Conservation (phyloP, 53 echinoderm and acorn worm genomes). For the Henricia sp. region DNA sequence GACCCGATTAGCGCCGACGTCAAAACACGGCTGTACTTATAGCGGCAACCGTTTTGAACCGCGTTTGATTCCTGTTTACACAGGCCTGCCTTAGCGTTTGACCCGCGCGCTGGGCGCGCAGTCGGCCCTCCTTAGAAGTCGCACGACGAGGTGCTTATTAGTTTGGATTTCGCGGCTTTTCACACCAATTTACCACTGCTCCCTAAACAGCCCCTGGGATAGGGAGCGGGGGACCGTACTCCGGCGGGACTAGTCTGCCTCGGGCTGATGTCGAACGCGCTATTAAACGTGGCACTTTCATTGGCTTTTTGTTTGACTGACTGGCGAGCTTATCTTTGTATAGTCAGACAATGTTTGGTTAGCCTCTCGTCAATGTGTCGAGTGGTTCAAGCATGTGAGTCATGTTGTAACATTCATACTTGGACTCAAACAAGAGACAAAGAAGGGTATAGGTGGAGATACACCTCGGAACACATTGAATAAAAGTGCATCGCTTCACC, state of each 20-base stretch:
- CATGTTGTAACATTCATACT: too few species aligned
- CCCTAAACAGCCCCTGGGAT: slow-evolving; percentile 38
- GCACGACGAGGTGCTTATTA: slow-evolving; percentile 33
- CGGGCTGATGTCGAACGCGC: slow-evolving; percentile 51
- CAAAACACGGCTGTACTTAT: slow-evolving; percentile 55
- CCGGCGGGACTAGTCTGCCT: slow-evolving; percentile 7
- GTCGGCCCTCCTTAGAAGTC: slow-evolving; percentile 46
- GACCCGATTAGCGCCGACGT: slow-evolving; percentile 46
- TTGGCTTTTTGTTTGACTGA: slow-evolving; percentile 52
- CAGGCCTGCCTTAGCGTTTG: slow-evolving; percentile 53
- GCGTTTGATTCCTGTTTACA: slow-evolving; percentile 56
- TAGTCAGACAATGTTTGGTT: slow-evolving; percentile 6
- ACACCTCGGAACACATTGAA: too few species aligned
- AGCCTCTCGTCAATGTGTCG: slow-evolving; percentile 27
- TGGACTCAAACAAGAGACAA: too few species aligned
- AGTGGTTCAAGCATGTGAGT: too few species aligned
- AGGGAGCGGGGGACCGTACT: slow-evolving; percentile 37
- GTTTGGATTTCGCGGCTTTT: slow-evolving; percentile 68
- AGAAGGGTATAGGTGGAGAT: too few species aligned
- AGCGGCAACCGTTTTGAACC: neutral
- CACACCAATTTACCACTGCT: slow-evolving; percentile 57
- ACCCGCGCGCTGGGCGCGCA: slow-evolving; percentile 14
- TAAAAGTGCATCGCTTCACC: too few species aligned
- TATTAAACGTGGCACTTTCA: slow-evolving; percentile 65
- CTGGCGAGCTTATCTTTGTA: slow-evolving; percentile 6